phyloP scores from a whole-genome alignment of 1,140 invertebrate genomes.

The Drosophila gunungcola region DNA sequence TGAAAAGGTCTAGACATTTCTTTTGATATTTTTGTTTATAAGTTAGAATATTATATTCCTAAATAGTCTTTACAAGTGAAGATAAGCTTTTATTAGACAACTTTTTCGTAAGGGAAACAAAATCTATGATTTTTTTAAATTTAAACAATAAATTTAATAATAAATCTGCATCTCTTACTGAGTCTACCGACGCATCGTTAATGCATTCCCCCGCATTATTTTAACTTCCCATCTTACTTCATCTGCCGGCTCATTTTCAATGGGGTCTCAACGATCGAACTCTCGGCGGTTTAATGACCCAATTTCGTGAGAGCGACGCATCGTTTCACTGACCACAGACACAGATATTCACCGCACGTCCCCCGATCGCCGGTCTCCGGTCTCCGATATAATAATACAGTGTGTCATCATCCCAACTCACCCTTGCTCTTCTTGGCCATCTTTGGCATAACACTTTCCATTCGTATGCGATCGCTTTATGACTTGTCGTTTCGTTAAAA shows the following conservation, averaged over 20 bases:
- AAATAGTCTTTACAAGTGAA: too few species aligned
- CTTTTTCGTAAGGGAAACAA: too few species aligned
- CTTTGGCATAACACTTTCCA: slow-evolving; percentile 75
- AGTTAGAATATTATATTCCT: too few species aligned
- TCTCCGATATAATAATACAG: slow-evolving; percentile 1
- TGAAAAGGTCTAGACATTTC: too few species aligned
- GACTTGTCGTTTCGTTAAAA: slow-evolving; percentile 76
- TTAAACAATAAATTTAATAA: neutral
- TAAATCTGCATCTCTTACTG: too few species aligned
- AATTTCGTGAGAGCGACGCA: slow-evolving; percentile 41
- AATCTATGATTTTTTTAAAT: neutral
- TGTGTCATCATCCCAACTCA: slow-evolving; percentile 44
- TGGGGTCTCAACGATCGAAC: slow-evolving; percentile 24
- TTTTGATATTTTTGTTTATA: too few species aligned
- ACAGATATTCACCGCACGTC: slow-evolving; percentile 25
- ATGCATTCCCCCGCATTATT: neutral
- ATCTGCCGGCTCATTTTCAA: slow-evolving; percentile 1
- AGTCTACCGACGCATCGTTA: neutral
- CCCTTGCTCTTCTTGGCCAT: neutral
- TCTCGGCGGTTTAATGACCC: slow-evolving; percentile 74
- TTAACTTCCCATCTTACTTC: slow-evolving; percentile 30
- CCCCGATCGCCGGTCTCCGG: slow-evolving; percentile 4
- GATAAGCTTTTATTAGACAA: too few species aligned
- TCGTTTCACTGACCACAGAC: slow-evolving; percentile 70
- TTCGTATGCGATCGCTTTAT: slow-evolving; percentile 63